phyloP scores from a whole-genome alignment of 2,113 vertebrate species.

The Cottus gobio region DNA sequence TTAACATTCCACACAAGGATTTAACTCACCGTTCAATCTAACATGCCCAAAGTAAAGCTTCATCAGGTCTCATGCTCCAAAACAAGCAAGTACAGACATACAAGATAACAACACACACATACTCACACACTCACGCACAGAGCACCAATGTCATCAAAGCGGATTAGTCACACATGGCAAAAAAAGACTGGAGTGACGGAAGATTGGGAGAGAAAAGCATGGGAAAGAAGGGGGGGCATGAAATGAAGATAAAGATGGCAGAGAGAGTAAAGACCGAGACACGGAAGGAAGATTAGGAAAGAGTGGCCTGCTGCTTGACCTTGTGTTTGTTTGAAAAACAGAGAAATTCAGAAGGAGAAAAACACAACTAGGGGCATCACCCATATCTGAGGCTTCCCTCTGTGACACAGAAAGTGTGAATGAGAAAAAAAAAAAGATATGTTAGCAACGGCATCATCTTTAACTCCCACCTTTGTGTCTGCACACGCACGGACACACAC shows the following conservation, averaged over 20 bases:
- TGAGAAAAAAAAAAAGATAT: background rate
- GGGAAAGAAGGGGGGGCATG: constrained; percentile 18
- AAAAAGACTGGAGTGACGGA: constrained; percentile 23
- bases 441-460: background rate
- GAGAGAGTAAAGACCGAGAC: constrained; percentile 7
- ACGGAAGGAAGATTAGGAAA: background rate
- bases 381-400: background rate
- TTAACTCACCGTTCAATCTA: background rate
- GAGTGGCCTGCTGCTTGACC: constrained; percentile 34
- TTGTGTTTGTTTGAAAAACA: constrained; percentile 14
- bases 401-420: background rate
- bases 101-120: background rate
- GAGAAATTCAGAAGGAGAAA: constrained; percentile 5
- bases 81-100: constrained; percentile 1
- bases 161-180: constrained; percentile 49
- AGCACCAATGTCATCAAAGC: constrained; percentile 30
- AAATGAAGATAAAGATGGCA: constrained; percentile 41
- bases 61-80: background rate
- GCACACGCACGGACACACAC: background rate
- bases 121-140: background rate
- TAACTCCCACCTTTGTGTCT: background rate
- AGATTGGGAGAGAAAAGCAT: constrained; percentile 23
- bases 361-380: constrained; percentile 7
- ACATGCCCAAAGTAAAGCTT: constrained; percentile 6
- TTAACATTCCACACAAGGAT: background rate